phyloP scores from a whole-genome alignment of 2,113 vertebrate species.

The Chiloscyllium plagiosum region DNA sequence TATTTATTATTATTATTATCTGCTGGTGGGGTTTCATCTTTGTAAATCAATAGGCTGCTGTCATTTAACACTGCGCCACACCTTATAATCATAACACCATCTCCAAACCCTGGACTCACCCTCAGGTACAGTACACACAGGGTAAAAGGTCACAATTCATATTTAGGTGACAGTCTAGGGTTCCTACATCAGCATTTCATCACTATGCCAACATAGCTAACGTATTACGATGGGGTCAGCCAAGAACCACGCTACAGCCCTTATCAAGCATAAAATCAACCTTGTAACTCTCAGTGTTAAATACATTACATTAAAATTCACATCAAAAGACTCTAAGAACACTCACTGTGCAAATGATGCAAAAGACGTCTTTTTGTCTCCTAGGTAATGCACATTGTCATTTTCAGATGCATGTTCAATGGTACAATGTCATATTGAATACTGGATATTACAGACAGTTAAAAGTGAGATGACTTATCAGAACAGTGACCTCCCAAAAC shows the following conservation, averaged over 20 bases:
- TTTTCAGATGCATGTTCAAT: not conserved
- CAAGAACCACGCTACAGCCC: not conserved
- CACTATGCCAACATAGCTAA: not conserved
- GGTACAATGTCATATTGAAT: not conserved
- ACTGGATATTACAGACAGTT: not conserved
- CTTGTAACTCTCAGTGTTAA: not conserved
- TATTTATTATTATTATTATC: not conserved
- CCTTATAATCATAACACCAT: not conserved
- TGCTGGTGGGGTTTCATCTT: not conserved
- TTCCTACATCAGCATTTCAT: not conserved
- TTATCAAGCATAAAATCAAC: not conserved
- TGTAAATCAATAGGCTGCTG: not conserved
- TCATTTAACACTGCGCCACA: not conserved
- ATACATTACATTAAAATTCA: not conserved
- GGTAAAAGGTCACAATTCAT: not conserved
- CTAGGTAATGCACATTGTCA: not conserved
- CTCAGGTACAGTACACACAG: not conserved
- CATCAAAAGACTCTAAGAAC: not conserved
- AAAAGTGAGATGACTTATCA: not conserved
- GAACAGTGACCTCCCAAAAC: not conserved
- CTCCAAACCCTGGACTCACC: not conserved
- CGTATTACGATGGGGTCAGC: not conserved
- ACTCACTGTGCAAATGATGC: not conserved
- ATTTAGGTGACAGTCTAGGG: not conserved
- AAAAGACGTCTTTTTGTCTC: not conserved